Percentiles rank a stretch among this genome's conserved stretches.
phyloP scores from a whole-genome alignment of 2,797 vertebrate genomes.

The Myotis findleyi region DNA sequence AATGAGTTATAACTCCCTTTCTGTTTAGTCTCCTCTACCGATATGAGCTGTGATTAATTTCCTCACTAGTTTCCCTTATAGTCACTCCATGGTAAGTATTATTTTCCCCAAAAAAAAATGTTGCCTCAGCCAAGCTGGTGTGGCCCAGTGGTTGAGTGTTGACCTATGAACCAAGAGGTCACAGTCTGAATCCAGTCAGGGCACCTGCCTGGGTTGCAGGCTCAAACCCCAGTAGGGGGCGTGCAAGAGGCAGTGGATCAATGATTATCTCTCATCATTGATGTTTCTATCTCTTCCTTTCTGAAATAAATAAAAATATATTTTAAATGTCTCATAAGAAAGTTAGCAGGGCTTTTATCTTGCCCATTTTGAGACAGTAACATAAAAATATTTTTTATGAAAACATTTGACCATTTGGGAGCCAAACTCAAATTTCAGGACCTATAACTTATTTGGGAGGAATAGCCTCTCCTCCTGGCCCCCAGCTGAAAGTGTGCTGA shows the following conservation, averaged over 20 bases:
- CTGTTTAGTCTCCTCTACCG: neutral
- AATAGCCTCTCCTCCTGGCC: neutral
- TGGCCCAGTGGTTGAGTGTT: too few relatives aligned
- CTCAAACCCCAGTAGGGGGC: too few relatives aligned
- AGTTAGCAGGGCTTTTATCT: slow-evolving; percentile 14
- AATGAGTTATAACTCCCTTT: neutral
- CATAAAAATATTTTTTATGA: slow-evolving; percentile 22
- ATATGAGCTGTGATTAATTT: neutral
- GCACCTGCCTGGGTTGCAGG: too few relatives aligned
- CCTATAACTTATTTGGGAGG: neutral
- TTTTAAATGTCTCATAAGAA: neutral
- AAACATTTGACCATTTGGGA: neutral
- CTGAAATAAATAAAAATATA: too few relatives aligned
- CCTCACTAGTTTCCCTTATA: slow-evolving; percentile 21
- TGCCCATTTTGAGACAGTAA: neutral
- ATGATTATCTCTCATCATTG: too few relatives aligned
- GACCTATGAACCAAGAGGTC: too few relatives aligned
- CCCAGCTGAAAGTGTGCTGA: neutral
- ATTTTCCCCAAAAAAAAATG: neutral
- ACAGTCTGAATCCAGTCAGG: too few relatives aligned
- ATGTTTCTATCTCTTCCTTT: too few relatives aligned
- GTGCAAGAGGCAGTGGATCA: too few relatives aligned
- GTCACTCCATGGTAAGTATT: slow-evolving; percentile 13
- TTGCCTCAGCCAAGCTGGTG: neutral
- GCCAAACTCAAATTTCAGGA: neutral